Conservation (phyloP, 2,113 vertebrate genomes). For the Nyctereutes procyonoides region DNA sequence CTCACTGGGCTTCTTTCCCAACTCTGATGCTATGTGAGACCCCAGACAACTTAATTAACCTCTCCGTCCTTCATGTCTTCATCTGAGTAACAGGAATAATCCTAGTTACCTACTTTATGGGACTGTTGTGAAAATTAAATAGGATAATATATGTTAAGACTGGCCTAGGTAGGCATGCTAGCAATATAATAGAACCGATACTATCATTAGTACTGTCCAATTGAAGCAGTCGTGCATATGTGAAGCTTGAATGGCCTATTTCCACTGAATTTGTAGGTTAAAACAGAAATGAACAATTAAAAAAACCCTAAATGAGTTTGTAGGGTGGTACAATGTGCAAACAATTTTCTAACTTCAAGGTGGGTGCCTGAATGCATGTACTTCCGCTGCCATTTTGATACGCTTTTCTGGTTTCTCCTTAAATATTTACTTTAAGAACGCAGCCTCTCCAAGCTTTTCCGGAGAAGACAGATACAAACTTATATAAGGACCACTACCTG, state of each 20-base stretch:
- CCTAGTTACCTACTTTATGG: neutral
- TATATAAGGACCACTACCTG: neutral
- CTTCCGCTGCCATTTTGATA: neutral
- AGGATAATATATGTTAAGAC: neutral
- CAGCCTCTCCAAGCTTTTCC: neutral
- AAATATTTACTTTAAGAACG: neutral
- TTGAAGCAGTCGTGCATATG: neutral
- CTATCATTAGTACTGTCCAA: neutral
- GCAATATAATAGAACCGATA: neutral
- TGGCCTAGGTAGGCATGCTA: neutral
- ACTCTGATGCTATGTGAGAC: neutral
- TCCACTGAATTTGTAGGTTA: neutral
- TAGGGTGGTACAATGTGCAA: neutral
- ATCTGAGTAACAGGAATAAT: neutral
- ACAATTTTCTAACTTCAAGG: neutral
- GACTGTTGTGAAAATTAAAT: neutral
- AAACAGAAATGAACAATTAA: neutral
- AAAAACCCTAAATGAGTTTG: neutral
- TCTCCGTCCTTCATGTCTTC: neutral
- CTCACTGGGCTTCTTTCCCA: neutral
- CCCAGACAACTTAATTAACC: neutral
- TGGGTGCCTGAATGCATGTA: neutral
- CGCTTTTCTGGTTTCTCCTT: neutral
- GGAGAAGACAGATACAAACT: neutral
- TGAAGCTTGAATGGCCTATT: neutral